Evolutionary conservation across 2,888 invertebrate species (phyloP).

Genomic region (Erynnis tages): DNA sequence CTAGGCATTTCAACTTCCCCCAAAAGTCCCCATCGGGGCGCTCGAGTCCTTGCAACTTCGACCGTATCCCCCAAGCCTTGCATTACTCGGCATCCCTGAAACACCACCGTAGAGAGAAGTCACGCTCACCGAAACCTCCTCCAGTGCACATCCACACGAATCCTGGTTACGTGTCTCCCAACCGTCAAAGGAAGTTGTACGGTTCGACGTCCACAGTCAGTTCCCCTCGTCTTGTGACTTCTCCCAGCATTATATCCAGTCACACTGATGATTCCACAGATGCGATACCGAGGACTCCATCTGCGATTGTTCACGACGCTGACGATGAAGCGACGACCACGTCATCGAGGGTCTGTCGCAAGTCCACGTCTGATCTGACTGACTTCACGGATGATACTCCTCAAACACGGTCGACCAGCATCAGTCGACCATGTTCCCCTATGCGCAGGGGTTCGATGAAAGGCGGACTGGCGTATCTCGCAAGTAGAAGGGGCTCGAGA

Average conservation of each 20-base stretch:
- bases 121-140: constrained; percentile 72
- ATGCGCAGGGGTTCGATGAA: constrained; percentile 86
- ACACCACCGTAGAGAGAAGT: constrained; percentile 66
- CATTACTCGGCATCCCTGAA: constrained; percentile 71
- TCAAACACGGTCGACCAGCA: constrained; percentile 82
- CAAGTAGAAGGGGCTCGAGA: constrained; percentile 92
- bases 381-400: constrained; percentile 83
- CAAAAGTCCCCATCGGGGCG: constrained; percentile 66
- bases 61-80: constrained; percentile 53
- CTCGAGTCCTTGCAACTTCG: constrained; percentile 66
- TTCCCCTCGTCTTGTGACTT: constrained; percentile 66
- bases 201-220: constrained; percentile 72
- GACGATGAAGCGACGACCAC: constrained; percentile 72
- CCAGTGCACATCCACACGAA: constrained; percentile 83
- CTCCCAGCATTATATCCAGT: constrained; percentile 75
- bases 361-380: constrained; percentile 89
- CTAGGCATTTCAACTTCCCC: constrained; percentile 82
- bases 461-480: constrained; percentile 88
- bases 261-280: constrained; percentile 74
- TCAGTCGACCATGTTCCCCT: constrained; percentile 84
- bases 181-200: constrained; percentile 66
- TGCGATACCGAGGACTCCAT: constrained; percentile 66
- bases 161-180: constrained; percentile 82
- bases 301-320: constrained; percentile 64
- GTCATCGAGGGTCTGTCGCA: constrained; percentile 81